These are phyloP conservation scores for Mythimna albipuncta DNA, from an alignment of 2,888 invertebrate species.

Conservation along the genomic window DNA sequence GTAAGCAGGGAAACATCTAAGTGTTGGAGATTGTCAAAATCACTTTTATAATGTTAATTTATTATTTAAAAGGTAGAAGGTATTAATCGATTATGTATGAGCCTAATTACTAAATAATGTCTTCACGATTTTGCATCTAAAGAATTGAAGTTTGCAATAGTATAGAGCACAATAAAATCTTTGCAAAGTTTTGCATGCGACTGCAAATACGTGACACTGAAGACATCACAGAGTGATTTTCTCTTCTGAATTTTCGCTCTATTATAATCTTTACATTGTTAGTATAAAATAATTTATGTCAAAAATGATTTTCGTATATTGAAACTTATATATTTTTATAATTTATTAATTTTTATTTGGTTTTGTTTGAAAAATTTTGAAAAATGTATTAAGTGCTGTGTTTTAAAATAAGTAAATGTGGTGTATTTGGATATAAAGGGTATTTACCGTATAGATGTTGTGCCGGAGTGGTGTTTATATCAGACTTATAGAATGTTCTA, in stretches of 20 bases:
- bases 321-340: neutral
- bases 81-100: slow-evolving; percentile 15
- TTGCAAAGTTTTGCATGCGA: neutral
- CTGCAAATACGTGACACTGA: neutral
- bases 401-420: slow-evolving; percentile 52
- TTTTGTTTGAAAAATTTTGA: slow-evolving; percentile 5
- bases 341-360: slow-evolving; percentile 1
- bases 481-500: slow-evolving; percentile 62
- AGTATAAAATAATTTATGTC: slow-evolving; percentile 1
- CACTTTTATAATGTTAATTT: neutral
- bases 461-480: slow-evolving; percentile 59
- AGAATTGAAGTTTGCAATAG: no score
- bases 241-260: neutral
- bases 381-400: slow-evolving; percentile 43
- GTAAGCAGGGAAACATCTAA: slow-evolving; percentile 40
- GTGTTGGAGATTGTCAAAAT: slow-evolving; percentile 26
- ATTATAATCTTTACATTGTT: neutral
- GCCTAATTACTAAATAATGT: slow-evolving; percentile 8
- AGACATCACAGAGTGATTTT: neutral
- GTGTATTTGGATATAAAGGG: slow-evolving; percentile 70
- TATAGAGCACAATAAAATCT: no score
- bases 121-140: slow-evolving; percentile 1
- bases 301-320: neutral
- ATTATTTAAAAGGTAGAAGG: neutral
- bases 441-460: slow-evolving; percentile 69